phyloP scores from a whole-genome alignment of 2,888 invertebrate genomes.

The Spodoptera littoralis region DNA sequence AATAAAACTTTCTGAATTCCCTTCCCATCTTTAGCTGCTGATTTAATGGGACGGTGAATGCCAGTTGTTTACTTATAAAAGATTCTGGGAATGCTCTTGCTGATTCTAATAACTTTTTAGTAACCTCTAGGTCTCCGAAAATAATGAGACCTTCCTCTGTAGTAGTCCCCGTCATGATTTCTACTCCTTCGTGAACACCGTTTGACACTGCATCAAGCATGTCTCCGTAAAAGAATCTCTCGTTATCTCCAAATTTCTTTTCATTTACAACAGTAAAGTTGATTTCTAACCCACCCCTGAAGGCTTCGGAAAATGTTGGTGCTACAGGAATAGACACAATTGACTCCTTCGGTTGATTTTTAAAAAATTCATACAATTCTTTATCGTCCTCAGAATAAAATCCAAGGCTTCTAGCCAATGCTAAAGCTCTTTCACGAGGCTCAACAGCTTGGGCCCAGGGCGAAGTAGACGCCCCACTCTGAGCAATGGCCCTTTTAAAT shows the following conservation, averaged over 20 bases:
- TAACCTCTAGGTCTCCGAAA: conserved; percentile 20
- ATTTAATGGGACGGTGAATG: conserved; percentile 37
- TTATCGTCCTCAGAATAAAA: conserved; percentile 60
- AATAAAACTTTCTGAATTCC: conserved; percentile 59
- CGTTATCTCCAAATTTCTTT: conserved; percentile 61
- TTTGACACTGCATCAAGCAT: conserved; percentile 71
- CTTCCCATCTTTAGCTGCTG: conserved; percentile 57
- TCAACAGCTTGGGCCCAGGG: conserved; percentile 86
- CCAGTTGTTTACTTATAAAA: conserved; percentile 46
- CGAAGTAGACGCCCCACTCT: conserved; percentile 90
- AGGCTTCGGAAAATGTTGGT: conserved; percentile 51
- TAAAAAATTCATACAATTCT: conserved; percentile 62
- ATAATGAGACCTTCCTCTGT: conserved; percentile 90
- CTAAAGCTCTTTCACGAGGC: conserved; percentile 79
- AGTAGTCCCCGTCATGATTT: conserved; percentile 91
- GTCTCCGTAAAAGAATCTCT: conserved; percentile 67
- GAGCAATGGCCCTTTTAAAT: conserved; percentile 87
- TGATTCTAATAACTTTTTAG: conserved; percentile 17
- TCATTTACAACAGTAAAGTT: conserved; percentile 62
- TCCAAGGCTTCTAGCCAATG: conserved; percentile 64
- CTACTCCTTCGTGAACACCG: conserved; percentile 85
- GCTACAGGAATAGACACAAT: conserved; percentile 43
- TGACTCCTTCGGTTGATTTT: conserved; percentile 53
- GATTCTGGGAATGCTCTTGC: conserved; percentile 39
- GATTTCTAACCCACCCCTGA: conserved; percentile 20